phyloP scores from a whole-genome alignment of 2,888 invertebrate species.

The Melanostoma scalare region DNA sequence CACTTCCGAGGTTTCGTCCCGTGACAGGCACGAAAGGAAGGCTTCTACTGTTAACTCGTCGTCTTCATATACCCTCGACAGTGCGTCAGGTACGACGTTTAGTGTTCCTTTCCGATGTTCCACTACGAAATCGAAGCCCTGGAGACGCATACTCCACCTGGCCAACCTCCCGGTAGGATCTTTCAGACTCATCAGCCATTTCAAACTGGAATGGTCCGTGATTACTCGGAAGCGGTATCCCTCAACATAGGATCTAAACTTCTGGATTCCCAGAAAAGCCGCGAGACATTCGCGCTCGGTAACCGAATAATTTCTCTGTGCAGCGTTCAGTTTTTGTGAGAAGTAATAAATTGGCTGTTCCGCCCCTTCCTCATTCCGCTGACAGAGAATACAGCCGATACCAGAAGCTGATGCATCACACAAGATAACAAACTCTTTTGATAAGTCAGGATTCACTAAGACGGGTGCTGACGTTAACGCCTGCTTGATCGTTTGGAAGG shows the following conservation, averaged over 20 bases:
- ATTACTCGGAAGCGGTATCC: constrained; percentile 4
- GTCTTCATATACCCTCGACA: background rate
- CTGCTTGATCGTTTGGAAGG: background rate
- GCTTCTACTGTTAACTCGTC: background rate
- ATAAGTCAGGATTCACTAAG: background rate
- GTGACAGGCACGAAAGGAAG: background rate
- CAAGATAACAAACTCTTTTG: background rate
- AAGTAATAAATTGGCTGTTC: no score
- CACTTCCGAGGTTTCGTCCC: background rate
- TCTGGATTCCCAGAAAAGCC: constrained; percentile 43
- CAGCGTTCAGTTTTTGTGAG: no score
- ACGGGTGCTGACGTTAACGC: background rate
- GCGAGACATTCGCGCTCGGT: background rate
- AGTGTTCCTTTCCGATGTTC: background rate
- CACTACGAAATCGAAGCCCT: constrained; percentile 10
- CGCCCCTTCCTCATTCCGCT: no score
- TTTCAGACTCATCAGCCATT: no score
- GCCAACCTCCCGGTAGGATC: background rate
- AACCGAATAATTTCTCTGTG: no score
- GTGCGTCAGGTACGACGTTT: no score
- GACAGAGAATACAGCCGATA: background rate
- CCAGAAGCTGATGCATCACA: constrained; percentile 10
- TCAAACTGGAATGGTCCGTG: no score
- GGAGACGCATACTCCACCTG: constrained; percentile 9
- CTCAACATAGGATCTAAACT: constrained; percentile 53